Percentiles rank a stretch among this genome's conserved stretches.
These are phyloP conservation scores for Podarcis raffonei DNA, from an alignment of 2,113 vertebrate genomes.

Conservation along the genomic window DNA sequence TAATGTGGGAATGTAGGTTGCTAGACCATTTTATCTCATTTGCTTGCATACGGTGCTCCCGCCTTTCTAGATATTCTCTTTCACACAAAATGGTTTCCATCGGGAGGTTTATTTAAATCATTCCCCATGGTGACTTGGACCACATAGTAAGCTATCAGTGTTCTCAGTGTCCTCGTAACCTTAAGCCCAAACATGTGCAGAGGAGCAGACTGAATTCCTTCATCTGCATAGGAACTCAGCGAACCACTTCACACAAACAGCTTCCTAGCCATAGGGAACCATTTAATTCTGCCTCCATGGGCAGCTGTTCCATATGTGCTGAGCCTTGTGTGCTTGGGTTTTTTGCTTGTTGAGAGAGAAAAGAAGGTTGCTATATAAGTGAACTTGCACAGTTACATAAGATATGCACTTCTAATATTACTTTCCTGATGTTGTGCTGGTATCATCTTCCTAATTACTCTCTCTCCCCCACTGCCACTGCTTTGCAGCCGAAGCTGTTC, in stretches of 20 bases:
- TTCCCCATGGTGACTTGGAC: background rate
- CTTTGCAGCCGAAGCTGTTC: background rate
- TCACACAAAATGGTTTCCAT: background rate
- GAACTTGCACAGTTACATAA: constrained; percentile 10
- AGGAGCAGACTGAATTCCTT: background rate
- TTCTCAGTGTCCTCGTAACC: background rate
- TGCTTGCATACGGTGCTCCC: no score
- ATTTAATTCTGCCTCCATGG: background rate
- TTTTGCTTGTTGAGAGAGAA: background rate
- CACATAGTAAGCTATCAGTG: background rate
- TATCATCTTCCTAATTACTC: constrained; percentile 6
- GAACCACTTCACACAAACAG: background rate
- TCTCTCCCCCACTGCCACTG: background rate
- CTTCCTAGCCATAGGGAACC: background rate
- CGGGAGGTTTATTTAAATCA: background rate
- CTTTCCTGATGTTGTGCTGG: background rate
- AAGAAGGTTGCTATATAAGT: background rate
- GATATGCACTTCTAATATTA: background rate
- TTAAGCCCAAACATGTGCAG: background rate
- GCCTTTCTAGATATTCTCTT: background rate
- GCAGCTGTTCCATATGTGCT: background rate
- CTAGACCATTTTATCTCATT: no score
- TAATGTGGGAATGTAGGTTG: background rate
- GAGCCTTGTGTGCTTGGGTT: background rate
- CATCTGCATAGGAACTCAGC: background rate